These are phyloP conservation scores for Myripristis murdjan DNA, from an alignment of 2,797 vertebrate species.

Conservation along the genomic window DNA sequence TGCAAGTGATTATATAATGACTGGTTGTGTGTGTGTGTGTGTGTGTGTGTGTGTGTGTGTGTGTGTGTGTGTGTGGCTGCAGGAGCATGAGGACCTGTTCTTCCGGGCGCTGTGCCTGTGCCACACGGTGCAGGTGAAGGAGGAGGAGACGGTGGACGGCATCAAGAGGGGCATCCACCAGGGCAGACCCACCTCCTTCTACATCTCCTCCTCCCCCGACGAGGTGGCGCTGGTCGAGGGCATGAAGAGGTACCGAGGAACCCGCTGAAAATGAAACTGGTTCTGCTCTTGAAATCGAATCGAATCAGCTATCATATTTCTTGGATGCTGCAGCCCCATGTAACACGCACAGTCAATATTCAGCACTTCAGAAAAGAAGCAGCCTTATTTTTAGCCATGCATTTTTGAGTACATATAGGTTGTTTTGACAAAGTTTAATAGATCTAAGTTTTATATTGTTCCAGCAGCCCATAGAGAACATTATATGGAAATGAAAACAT, in stretches of 20 bases:
- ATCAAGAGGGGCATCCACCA: slow-evolving; percentile 90
- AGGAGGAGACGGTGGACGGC: slow-evolving; percentile 91
- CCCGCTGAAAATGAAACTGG: too few relatives aligned
- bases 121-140: slow-evolving; percentile 98
- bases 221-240: slow-evolving; percentile 98
- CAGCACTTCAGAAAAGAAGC: too few relatives aligned
- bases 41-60: too few relatives aligned
- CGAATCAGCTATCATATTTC: too few relatives aligned
- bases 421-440: too few relatives aligned
- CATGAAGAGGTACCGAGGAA: slow-evolving; percentile 93
- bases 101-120: slow-evolving; percentile 97
- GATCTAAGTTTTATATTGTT: too few relatives aligned
- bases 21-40: too few relatives aligned
- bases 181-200: slow-evolving; percentile 90
- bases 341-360: slow-evolving; percentile 6
- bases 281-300: too few relatives aligned
- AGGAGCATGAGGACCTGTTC: slow-evolving; percentile 97
- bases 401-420: too few relatives aligned
- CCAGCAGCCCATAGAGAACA: too few relatives aligned
- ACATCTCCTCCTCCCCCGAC: slow-evolving; percentile 97
- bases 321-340: too few relatives aligned
- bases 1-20: background rate
- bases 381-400: too few relatives aligned
- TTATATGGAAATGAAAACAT: background rate
- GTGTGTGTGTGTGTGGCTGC: background rate